phyloP scores from a whole-genome alignment of 2,797 vertebrate species.

The Schizopygopsis pylzovi region DNA sequence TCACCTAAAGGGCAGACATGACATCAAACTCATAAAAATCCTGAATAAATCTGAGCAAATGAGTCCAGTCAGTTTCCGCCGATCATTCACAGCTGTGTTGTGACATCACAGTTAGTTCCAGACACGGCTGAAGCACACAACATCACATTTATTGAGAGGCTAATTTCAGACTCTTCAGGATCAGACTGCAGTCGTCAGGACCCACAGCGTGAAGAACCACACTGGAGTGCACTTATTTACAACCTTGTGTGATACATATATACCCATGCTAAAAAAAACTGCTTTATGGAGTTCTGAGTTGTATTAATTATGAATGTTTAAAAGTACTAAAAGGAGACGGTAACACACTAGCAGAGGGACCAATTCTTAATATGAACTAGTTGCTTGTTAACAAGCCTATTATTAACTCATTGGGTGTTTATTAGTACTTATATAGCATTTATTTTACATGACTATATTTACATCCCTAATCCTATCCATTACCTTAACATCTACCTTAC shows the following conservation, averaged over 20 bases:
- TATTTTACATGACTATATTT: too few species aligned
- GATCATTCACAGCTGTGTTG: slow-evolving; percentile 40
- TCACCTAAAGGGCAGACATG: slow-evolving; percentile 24
- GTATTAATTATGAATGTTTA: background rate
- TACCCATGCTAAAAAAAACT: background rate
- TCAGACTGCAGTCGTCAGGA: slow-evolving; percentile 21
- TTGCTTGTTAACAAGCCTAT: background rate
- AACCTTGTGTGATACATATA: slow-evolving; percentile 8
- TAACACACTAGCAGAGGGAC: background rate
- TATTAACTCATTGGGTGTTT: background rate
- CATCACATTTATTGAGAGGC: slow-evolving; percentile 30
- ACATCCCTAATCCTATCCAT: too few species aligned
- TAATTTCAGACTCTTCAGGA: slow-evolving; percentile 29
- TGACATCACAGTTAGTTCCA: slow-evolving; percentile 18
- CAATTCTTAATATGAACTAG: background rate
- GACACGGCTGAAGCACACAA: slow-evolving; percentile 15
- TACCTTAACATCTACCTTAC: too few species aligned
- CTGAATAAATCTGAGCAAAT: slow-evolving; percentile 39
- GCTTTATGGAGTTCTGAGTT: background rate
- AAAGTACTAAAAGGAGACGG: background rate
- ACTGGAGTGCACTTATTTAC: background rate
- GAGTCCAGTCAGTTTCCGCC: slow-evolving; percentile 28
- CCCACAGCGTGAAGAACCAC: background rate
- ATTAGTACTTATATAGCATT: too few species aligned
- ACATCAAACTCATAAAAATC: slow-evolving; percentile 32